These are phyloP conservation scores for Pithys albifrons DNA, from an alignment of 2,113 vertebrate species.

Conservation along the genomic window DNA sequence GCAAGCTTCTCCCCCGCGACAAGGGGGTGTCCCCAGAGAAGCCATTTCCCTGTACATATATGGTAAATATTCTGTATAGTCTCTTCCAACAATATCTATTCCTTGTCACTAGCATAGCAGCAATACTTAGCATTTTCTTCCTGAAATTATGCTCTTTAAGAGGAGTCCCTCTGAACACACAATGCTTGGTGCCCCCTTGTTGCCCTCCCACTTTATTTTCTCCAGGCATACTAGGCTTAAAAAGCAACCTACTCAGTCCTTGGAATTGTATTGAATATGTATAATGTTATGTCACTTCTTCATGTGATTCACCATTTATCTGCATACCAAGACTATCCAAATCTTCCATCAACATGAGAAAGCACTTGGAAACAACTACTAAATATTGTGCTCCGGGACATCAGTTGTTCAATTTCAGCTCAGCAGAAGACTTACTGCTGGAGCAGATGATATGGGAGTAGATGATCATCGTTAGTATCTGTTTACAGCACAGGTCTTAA, in stretches of 20 bases:
- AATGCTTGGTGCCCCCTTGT: neutral
- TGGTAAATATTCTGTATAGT: neutral
- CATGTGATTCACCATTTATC: neutral
- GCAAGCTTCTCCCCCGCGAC: no score
- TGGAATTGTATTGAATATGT: neutral
- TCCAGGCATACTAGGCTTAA: fast-evolving
- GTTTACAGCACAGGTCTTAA: neutral
- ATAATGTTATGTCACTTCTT: neutral
- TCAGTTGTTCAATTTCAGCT: neutral
- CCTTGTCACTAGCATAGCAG: neutral
- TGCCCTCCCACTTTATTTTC: neutral
- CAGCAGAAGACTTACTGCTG: neutral
- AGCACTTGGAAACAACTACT: neutral
- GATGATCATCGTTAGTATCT: neutral
- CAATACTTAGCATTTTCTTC: neutral
- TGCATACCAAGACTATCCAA: neutral
- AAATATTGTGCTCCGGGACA: neutral
- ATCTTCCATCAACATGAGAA: neutral
- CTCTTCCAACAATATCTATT: neutral
- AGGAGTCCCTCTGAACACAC: neutral
- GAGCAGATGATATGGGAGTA: neutral
- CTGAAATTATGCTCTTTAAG: neutral
- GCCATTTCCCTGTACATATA: no score
- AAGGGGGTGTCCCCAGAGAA: no score
- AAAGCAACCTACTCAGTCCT: neutral